Percentiles rank a stretch among this genome's conserved stretches.
These are phyloP conservation scores for Orchestes rusci DNA, from an alignment of 2,888 invertebrate species.

Conservation along the genomic window DNA sequence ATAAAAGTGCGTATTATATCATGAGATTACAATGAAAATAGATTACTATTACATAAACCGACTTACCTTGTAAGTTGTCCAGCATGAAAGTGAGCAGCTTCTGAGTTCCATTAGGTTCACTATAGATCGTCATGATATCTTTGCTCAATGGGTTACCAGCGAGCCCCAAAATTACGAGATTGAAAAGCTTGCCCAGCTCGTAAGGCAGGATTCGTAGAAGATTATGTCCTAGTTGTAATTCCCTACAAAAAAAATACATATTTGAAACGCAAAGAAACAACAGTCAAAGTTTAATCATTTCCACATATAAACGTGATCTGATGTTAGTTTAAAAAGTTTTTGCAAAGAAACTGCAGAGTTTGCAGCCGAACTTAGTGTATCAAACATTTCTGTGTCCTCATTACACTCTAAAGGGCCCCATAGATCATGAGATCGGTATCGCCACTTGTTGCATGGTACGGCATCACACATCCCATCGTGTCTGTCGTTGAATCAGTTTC, in stretches of 20 bases:
- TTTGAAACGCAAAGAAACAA: neutral
- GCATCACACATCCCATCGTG: no score
- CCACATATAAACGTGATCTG: no score
- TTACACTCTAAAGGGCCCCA: no score
- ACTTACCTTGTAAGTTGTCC: constrained; percentile 89
- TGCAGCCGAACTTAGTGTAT: no score
- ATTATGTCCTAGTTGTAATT: constrained; percentile 91
- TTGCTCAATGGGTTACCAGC: constrained; percentile 92
- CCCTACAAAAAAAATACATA: constrained; percentile 63
- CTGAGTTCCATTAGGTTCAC: constrained; percentile 88
- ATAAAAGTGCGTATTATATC: no score
- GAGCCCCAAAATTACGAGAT: constrained; percentile 85
- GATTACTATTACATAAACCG: constrained; percentile 1
- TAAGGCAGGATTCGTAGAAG: constrained; percentile 89
- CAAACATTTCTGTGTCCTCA: no score
- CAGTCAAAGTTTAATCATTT: neutral
- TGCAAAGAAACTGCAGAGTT: no score
- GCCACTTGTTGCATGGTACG: no score
- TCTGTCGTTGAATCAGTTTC: no score
- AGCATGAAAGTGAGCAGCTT: constrained; percentile 92
- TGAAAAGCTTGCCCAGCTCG: constrained; percentile 95
- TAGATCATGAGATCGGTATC: no score
- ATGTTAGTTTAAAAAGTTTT: no score
- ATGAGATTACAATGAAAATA: no score
- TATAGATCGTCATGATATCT: constrained; percentile 86